A percentile compares a stretch with the other conserved stretches of the same genome.
Conservation (phyloP, 2,888 invertebrate genomes). For the Bembecia ichneumoniformis region DNA sequence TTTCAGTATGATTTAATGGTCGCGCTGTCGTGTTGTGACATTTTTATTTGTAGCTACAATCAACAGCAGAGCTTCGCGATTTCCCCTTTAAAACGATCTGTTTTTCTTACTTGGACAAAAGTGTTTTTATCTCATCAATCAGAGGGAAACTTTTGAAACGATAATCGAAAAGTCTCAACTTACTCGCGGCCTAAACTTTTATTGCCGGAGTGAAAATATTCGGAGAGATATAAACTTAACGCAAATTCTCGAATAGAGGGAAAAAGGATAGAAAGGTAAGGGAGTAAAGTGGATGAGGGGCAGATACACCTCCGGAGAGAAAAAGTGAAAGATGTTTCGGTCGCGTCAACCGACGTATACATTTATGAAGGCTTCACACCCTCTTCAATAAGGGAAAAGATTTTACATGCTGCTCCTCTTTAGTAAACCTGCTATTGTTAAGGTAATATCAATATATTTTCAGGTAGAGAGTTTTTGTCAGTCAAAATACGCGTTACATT, state of each 20-base stretch:
- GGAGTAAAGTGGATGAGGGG: slow-evolving; percentile 46
- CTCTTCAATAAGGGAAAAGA: slow-evolving; percentile 26
- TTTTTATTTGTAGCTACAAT: slow-evolving; percentile 40
- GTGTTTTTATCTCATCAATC: slow-evolving; percentile 17
- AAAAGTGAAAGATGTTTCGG: slow-evolving; percentile 52
- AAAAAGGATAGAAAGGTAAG: slow-evolving; percentile 33
- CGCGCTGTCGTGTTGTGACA: slow-evolving; percentile 29
- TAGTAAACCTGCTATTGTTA: slow-evolving; percentile 31
- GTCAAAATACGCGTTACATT: background rate
- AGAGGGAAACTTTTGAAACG: slow-evolving; percentile 11
- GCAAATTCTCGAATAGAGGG: slow-evolving; percentile 26
- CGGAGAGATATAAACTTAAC: slow-evolving; percentile 28
- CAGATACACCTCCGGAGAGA: slow-evolving; percentile 45
- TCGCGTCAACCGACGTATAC: slow-evolving; percentile 48
- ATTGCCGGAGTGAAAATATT: slow-evolving; percentile 19
- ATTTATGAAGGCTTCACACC: slow-evolving; percentile 47
- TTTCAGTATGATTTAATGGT: slow-evolving; percentile 50
- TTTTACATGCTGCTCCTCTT: slow-evolving; percentile 30
- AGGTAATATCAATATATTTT: background rate
- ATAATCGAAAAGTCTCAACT: slow-evolving; percentile 8
- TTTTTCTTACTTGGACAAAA: slow-evolving; percentile 10
- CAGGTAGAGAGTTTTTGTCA: background rate
- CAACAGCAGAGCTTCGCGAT: slow-evolving; percentile 23
- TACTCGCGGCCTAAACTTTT: slow-evolving; percentile 11
- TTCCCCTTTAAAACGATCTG: slow-evolving; percentile 1